Conservation (phyloP, 2,888 invertebrate genomes). For the Perizoma flavofasciatum region DNA sequence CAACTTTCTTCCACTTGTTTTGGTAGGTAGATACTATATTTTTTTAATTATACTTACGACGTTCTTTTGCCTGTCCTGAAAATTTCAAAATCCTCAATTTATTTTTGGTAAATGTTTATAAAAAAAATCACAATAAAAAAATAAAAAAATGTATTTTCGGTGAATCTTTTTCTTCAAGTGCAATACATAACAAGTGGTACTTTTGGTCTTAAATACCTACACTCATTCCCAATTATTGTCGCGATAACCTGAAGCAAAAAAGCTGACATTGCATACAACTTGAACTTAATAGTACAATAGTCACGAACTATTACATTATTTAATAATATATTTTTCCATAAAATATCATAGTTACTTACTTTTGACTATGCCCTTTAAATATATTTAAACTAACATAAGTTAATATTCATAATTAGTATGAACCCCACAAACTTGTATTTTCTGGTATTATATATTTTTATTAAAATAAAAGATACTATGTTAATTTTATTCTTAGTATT, state of each 20-base stretch:
- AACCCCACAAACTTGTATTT: no score
- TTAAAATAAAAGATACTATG: neutral
- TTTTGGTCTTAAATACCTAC: conserved; percentile 46
- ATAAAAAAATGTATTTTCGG: conserved; percentile 5
- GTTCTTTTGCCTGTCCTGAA: neutral
- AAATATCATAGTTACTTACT: neutral
- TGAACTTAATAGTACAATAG: no score
- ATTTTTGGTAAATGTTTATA: no score
- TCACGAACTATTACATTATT: neutral
- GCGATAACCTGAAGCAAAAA: conserved; percentile 17
- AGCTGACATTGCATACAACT: conserved; percentile 8
- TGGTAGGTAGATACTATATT: neutral
- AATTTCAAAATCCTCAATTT: neutral
- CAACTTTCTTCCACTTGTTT: conserved; percentile 2
- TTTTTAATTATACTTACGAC: no score
- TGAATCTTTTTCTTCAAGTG: conserved; percentile 38
- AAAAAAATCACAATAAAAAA: no score
- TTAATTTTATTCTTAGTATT: no score
- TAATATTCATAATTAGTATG: no score
- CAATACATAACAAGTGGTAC: conserved; percentile 48
- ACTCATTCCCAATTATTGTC: conserved; percentile 51
- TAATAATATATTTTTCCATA: neutral
- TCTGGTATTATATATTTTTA: neutral
- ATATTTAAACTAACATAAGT: neutral
- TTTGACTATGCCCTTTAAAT: neutral